Evolutionary conservation across 1,140 invertebrate genomes (phyloP), one percentile per base, ranked within the genome.

Genomic region (Rhynchophorus ferrugineus): DNA sequence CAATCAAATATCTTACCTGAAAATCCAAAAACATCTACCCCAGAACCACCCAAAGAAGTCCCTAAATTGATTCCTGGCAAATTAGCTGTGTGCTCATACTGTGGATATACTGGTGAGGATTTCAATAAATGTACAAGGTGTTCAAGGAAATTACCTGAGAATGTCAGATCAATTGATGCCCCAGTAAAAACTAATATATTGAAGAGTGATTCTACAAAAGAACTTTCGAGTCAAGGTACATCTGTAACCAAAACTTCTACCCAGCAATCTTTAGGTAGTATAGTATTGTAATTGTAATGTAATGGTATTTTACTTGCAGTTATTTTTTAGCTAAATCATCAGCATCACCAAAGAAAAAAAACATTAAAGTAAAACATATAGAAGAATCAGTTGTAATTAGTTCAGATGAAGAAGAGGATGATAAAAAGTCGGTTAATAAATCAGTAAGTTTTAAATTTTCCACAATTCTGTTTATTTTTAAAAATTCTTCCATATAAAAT

Each of bases 71-170:
- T 85, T 14, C 75, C 80, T 14, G 84, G 84, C 33, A 81, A 78
- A 67, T 68, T 83, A 41, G 84, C 84, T 14, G 73, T 87, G 1
- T 89, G 85, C 68, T 76, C 78, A 44, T 71, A 74, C 49, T 89
- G 85, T 61, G 85, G 85, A 16, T 81, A 82, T 57, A 78, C 79
- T 37, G 83, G 83, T 11, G 72, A 75, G 58, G 80, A 86, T 65
- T 85, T 87, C 64, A 82, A 79, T 62, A 77, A 75, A 38, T 89
- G 85, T 66, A 72, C 80, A 65, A 75, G 84, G 63, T 85, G 78
- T 67, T 70, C 66, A 56, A 71, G 66, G 55, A 75, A 73, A 68
- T 56, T 79, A 16, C 70, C 72, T 5, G 72, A 75, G n/a, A 68
- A 75, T 58, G 71, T 74, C 1, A 78, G 78, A 63, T 62, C 70